A percentile compares a stretch with the other conserved stretches of the same genome.
phyloP scores from a whole-genome alignment of 2,888 invertebrate genomes.

The Antheraea yamamai region DNA sequence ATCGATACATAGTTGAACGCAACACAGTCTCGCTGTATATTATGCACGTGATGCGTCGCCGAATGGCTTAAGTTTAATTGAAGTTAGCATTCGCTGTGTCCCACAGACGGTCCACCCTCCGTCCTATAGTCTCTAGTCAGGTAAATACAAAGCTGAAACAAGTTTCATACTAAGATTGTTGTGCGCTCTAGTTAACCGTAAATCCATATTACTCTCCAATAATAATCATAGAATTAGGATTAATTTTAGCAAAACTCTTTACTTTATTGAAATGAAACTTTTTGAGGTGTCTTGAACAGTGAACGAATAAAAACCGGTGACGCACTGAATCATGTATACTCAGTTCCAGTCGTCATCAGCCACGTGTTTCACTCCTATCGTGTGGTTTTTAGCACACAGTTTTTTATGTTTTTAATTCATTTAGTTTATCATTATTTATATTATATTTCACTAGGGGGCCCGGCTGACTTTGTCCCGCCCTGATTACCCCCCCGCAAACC shows the following conservation, averaged over 20 bases:
- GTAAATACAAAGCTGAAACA: constrained; percentile 1
- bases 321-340: no score
- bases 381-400: no score
- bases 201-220: not conserved
- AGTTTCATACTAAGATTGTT: not conserved
- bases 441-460: no score
- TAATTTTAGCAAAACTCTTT: not conserved
- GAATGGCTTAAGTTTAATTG: constrained; percentile 67
- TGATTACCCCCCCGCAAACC: no score
- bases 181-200: not conserved
- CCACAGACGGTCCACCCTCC: constrained; percentile 11
- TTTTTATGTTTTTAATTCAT: no score
- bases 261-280: no score
- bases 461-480: no score
- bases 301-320: no score
- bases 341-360: no score
- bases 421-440: no score
- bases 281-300: no score
- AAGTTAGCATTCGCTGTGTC: constrained; percentile 37
- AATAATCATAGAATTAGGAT: not conserved
- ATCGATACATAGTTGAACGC: constrained; percentile 21
- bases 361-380: no score
- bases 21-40: constrained; percentile 31
- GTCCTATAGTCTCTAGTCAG: not conserved
- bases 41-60: constrained; percentile 48